These are phyloP conservation scores for Terrapene triunguis DNA, from an alignment of 2,113 vertebrate species.

Conservation along the genomic window DNA sequence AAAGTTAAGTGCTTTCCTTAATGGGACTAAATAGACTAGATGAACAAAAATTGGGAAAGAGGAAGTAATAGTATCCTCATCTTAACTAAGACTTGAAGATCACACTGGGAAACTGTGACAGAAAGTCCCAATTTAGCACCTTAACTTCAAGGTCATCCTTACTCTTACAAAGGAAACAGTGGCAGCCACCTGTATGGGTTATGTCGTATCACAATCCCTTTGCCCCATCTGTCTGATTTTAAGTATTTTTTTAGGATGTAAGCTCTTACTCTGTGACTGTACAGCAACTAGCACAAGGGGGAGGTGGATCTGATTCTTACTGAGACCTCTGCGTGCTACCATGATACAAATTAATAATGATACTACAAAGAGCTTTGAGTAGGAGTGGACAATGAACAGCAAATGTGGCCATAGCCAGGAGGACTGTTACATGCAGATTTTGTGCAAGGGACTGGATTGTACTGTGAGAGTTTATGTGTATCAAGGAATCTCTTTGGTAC, in stretches of 20 bases:
- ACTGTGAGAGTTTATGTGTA: neutral
- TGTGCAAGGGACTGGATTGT: fast-evolving
- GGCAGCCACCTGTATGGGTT: neutral
- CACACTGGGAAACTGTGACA: neutral
- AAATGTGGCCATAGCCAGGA: neutral
- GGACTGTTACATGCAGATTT: neutral
- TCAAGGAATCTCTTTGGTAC: neutral
- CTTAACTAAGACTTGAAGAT: neutral
- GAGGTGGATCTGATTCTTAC: neutral
- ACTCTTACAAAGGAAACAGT: neutral
- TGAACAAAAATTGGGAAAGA: neutral
- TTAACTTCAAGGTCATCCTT: neutral
- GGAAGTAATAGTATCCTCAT: neutral
- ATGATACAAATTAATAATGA: neutral
- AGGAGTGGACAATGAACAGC: neutral
- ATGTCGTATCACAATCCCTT: neutral
- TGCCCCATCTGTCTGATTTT: neutral
- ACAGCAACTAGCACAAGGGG: neutral
- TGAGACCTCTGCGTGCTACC: neutral
- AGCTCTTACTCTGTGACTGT: neutral
- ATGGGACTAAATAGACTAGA: neutral
- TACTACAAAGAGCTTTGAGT: neutral
- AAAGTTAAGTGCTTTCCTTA: neutral
- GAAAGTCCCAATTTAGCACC: neutral
- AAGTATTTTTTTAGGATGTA: neutral